Evolutionary conservation across 2,888 invertebrate genomes (phyloP).

Genomic region (Pantelozetes paolii): DNA sequence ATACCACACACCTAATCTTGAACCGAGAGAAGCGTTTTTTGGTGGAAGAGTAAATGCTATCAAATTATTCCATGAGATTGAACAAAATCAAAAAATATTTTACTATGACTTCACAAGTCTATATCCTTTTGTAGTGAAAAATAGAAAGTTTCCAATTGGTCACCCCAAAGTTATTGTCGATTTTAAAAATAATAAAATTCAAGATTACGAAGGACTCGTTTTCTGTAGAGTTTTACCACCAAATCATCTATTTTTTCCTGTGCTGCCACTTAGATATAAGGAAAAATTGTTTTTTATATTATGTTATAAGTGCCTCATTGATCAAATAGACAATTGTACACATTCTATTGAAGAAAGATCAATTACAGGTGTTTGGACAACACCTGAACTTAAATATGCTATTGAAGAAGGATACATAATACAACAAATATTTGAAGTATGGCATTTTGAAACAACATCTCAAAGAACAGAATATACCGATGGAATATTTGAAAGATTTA

Average conservation of each 20-base stretch:
- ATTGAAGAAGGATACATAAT: constrained; percentile 48
- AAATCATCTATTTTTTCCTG: constrained; percentile 48
- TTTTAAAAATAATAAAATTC: constrained; percentile 42
- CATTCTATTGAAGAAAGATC: constrained; percentile 43
- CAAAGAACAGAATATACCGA: neutral
- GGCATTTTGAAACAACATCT: constrained; percentile 47
- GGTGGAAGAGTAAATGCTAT: constrained; percentile 49
- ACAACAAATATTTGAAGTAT: constrained; percentile 48
- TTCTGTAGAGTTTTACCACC: constrained; percentile 49
- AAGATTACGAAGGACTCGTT: constrained; percentile 48
- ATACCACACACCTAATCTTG: constrained; percentile 45
- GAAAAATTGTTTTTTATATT: constrained; percentile 49
- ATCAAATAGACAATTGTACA: constrained; percentile 40
- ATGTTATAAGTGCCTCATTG: constrained; percentile 47
- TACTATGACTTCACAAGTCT: constrained; percentile 49
- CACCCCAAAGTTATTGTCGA: constrained; percentile 47
- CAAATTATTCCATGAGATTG: constrained; percentile 46
- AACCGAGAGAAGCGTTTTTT: constrained; percentile 49
- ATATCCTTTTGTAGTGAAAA: constrained; percentile 49
- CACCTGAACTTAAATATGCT: constrained; percentile 49
- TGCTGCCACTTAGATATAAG: constrained; percentile 48
- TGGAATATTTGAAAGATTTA: constrained; percentile 48
- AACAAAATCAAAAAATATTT: constrained; percentile 46
- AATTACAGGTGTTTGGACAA: constrained; percentile 49
- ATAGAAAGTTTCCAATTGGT: constrained; percentile 47